Conservation (phyloP, 2,113 vertebrate genomes). For the Ariopsis seemanni region DNA sequence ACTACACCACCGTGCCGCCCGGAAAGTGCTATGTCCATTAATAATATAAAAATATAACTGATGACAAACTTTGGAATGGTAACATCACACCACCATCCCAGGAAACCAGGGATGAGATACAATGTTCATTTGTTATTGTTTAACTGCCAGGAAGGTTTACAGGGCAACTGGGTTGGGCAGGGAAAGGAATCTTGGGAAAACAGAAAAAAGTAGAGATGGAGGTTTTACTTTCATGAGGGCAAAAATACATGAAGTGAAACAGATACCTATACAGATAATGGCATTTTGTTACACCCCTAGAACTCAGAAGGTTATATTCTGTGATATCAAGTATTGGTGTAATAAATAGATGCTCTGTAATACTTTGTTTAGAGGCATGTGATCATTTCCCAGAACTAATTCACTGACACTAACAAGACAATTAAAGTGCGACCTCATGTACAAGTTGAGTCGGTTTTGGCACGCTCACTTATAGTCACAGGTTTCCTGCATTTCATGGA, state of each 20-base stretch:
- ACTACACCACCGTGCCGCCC: too few relatives aligned
- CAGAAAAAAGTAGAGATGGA: not conserved
- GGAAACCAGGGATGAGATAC: not conserved
- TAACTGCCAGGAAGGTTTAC: not conserved
- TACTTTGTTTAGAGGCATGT: not conserved
- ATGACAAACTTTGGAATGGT: not conserved
- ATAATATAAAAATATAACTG: not conserved
- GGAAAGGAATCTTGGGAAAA: not conserved
- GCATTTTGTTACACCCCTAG: not conserved
- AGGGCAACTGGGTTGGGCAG: not conserved
- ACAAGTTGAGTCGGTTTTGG: not conserved
- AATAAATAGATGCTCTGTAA: not conserved
- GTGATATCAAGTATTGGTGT: not conserved
- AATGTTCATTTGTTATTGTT: not conserved
- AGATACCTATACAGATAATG: not conserved
- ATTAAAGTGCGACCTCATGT: not conserved
- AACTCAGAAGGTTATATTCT: not conserved
- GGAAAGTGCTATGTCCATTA: not conserved
- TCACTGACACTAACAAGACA: not conserved
- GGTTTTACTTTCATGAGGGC: not conserved
- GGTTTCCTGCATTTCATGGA: constrained; percentile 80
- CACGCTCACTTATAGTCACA: constrained; percentile 73
- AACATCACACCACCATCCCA: not conserved
- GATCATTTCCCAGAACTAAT: not conserved
- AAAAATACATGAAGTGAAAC: not conserved